phyloP scores from a whole-genome alignment of 2,888 invertebrate species.

The Nymphalis polychloros region DNA sequence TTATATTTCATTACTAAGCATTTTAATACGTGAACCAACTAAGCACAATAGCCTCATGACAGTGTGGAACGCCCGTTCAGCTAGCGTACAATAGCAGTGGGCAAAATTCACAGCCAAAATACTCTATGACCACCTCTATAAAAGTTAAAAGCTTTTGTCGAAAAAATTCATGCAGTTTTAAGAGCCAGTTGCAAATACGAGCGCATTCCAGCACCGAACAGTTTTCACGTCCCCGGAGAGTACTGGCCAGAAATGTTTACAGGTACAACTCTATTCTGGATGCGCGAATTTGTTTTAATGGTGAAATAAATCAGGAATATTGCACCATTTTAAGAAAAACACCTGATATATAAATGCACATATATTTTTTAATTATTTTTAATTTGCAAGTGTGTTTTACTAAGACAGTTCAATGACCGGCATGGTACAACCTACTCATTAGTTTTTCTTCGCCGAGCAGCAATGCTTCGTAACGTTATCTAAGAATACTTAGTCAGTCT shows the following conservation, averaged over 20 bases:
- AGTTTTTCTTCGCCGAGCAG: too few relatives aligned
- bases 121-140: conserved; percentile 65
- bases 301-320: conserved; percentile 23
- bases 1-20: neutral
- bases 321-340: neutral
- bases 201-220: conserved; percentile 51
- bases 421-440: too few relatives aligned
- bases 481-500: too few relatives aligned
- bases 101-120: conserved; percentile 61
- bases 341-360: neutral
- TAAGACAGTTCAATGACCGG: too few relatives aligned
- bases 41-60: neutral
- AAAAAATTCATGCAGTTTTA: conserved; percentile 62
- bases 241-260: conserved; percentile 54
- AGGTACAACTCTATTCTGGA: conserved; percentile 42
- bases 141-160: conserved; percentile 77
- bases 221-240: conserved; percentile 66
- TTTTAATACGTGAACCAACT: neutral
- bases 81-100: conserved; percentile 44
- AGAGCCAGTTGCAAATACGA: conserved; percentile 63
- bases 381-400: too few relatives aligned
- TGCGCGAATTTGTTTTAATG: conserved; percentile 37
- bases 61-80: conserved; percentile 24
- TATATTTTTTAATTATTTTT: too few relatives aligned
- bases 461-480: too few relatives aligned